Evolutionary conservation across 2,888 invertebrate species (phyloP).

Genomic region (Julus scanicus): DNA sequence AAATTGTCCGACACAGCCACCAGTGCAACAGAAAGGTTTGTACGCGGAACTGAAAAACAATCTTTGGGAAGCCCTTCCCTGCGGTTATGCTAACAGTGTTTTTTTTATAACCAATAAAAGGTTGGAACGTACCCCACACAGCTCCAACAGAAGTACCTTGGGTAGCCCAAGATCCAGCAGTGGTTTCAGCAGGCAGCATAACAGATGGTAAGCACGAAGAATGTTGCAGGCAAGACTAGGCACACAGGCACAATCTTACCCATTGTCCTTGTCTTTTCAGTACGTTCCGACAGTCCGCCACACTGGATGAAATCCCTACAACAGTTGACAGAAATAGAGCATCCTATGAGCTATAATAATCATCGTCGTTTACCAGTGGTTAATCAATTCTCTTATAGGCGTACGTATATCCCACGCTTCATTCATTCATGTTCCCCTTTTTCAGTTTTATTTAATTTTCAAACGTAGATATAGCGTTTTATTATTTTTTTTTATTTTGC

Average conservation of each 20-base stretch:
- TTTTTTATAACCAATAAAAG: neutral
- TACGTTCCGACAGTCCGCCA: constrained; percentile 65
- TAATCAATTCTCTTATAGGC: constrained; percentile 41
- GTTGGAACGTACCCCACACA: constrained; percentile 54
- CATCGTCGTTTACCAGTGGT: constrained; percentile 57
- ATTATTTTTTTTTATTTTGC: constrained; percentile 52
- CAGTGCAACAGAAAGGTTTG: constrained; percentile 56
- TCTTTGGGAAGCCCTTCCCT: neutral
- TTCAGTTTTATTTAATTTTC: constrained; percentile 48
- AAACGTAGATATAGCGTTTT: constrained; percentile 46
- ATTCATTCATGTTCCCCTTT: constrained; percentile 16
- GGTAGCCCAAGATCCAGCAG: constrained; percentile 94
- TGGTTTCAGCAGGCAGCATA: constrained; percentile 79
- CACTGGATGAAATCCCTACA: constrained; percentile 68
- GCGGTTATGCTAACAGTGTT: neutral
- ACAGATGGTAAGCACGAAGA: constrained; percentile 61
- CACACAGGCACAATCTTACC: neutral
- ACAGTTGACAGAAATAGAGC: constrained; percentile 66
- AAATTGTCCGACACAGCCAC: constrained; percentile 54
- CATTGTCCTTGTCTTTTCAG: constrained; percentile 61
- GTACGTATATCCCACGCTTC: constrained; percentile 8
- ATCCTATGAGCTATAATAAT: constrained; percentile 59
- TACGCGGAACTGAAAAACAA: neutral
- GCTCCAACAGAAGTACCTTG: constrained; percentile 72
- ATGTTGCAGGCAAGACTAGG: neutral